Percentiles rank a stretch among this genome's conserved stretches.
phyloP scores from a whole-genome alignment of 2,797 vertebrate genomes.

The Mus caroli region DNA sequence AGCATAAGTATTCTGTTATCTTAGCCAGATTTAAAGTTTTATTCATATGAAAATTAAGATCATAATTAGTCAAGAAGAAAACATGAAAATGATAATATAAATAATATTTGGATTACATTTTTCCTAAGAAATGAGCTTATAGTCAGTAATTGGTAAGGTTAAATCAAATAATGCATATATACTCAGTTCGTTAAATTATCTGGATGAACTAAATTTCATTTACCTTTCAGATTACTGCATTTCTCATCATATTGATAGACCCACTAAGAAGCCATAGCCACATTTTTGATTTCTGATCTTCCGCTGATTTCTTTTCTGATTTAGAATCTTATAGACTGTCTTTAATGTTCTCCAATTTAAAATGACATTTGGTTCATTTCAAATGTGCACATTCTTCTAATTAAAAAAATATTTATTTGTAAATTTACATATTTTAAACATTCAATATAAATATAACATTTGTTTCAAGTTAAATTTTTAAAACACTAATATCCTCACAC shows the following conservation, averaged over 20 bases:
- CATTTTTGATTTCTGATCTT: not conserved
- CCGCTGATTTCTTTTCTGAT: not conserved
- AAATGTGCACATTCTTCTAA: not conserved
- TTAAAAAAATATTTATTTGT: conserved; percentile 21
- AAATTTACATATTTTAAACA: conserved; percentile 42
- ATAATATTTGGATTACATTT: not conserved
- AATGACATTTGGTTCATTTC: not conserved
- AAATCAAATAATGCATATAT: conserved; percentile 19
- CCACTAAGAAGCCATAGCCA: not conserved
- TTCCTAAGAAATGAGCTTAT: not conserved
- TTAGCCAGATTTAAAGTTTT: conserved; percentile 24
- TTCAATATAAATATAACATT: conserved; percentile 44
- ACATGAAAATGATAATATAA: not conserved
- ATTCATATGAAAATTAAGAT: not conserved
- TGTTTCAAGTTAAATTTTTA: conserved; percentile 79
- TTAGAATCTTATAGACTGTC: not conserved
- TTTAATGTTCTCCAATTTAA: not conserved
- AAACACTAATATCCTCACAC: conserved; percentile 76
- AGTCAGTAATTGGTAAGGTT: not conserved
- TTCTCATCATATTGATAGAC: not conserved
- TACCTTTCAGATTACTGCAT: not conserved
- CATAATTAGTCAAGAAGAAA: not conserved
- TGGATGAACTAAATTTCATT: not conserved
- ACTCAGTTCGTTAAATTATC: not conserved
- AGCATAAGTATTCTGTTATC: not conserved